phyloP scores from a whole-genome alignment of 1,140 invertebrate species.

The Heterodera schachtii region DNA sequence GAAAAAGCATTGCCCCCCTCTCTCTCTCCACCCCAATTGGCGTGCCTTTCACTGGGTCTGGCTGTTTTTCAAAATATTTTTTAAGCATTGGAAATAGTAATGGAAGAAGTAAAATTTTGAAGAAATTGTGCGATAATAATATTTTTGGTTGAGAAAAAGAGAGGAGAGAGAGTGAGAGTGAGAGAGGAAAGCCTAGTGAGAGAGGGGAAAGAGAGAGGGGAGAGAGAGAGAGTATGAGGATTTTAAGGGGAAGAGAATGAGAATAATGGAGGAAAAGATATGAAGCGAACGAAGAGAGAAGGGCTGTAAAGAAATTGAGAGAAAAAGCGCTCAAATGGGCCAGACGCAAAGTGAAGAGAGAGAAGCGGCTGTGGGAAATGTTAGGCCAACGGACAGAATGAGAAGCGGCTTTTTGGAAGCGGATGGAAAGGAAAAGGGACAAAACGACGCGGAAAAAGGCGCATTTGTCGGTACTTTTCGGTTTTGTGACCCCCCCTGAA shows the following conservation, averaged over 20 bases:
- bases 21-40: too few relatives aligned
- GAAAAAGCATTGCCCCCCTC: too few relatives aligned
- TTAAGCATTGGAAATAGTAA: not conserved
- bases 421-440: not conserved
- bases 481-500: too few relatives aligned
- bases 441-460: not conserved
- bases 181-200: not conserved
- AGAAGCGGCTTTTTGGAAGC: not conserved
- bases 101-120: too few relatives aligned
- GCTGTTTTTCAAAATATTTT: not conserved
- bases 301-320: not conserved
- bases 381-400: not conserved
- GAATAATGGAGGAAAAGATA: too few relatives aligned
- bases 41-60: too few relatives aligned
- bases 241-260: too few relatives aligned
- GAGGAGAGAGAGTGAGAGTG: not conserved
- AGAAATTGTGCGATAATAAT: not conserved
- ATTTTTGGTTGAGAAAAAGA: not conserved
- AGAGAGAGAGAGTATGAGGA: not conserved
- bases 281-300: too few relatives aligned
- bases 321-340: too few relatives aligned
- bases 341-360: not conserved
- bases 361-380: not conserved
- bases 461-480: too few relatives aligned
- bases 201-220: not conserved